Conservation (phyloP, 1,140 invertebrate species). For the Camponotus pennsylvanicus region DNA sequence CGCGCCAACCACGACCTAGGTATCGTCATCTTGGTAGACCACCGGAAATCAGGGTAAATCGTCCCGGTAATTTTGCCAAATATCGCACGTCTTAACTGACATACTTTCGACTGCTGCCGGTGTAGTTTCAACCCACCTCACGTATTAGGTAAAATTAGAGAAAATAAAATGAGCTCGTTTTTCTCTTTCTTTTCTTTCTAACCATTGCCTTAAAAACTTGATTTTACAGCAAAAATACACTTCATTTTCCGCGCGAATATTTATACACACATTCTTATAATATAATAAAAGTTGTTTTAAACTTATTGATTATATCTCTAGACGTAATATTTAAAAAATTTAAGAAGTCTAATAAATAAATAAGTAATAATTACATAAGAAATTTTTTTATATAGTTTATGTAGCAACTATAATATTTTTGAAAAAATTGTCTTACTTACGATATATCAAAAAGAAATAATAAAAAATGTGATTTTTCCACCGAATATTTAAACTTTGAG, state of each 20-base stretch:
- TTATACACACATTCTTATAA: background rate
- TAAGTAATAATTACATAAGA: background rate
- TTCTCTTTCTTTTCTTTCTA: background rate
- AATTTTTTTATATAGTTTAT: background rate
- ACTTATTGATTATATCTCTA: background rate
- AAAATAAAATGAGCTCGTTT: too few relatives aligned
- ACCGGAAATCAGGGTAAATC: conserved; percentile 53
- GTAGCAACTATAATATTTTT: background rate
- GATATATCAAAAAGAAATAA: background rate
- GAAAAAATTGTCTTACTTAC: background rate
- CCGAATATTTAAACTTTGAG: background rate
- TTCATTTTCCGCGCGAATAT: background rate
- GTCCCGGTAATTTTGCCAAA: conserved; percentile 25
- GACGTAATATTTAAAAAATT: background rate
- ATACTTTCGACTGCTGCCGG: background rate
- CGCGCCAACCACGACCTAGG: conserved; percentile 34
- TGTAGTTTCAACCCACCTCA: conserved; percentile 6
- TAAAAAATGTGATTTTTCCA: background rate
- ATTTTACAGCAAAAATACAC: background rate
- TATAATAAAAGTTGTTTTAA: background rate
- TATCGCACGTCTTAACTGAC: conserved; percentile 10
- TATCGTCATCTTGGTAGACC: conserved; percentile 55
- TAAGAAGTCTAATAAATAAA: background rate
- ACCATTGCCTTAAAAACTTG: background rate
- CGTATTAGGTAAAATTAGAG: background rate